phyloP scores from a whole-genome alignment of 2,113 vertebrate genomes.

The Oceanites oceanicus region DNA sequence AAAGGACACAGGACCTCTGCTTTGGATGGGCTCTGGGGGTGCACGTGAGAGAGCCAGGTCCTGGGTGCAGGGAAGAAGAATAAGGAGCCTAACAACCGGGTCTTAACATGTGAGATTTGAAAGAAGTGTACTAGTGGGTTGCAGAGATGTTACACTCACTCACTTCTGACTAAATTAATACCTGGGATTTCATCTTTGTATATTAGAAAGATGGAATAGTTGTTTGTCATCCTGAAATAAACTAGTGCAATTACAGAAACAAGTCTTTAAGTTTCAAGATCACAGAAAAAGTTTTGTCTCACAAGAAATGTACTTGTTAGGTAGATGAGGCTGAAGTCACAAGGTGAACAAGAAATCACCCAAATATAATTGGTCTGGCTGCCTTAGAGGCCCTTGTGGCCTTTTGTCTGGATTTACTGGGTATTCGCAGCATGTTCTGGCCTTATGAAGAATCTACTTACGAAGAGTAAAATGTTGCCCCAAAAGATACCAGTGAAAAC shows the following conservation, averaged over 20 bases:
- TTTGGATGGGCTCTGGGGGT: not conserved
- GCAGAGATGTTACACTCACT: not conserved
- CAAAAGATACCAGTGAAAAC: not conserved
- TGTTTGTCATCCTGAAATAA: not conserved
- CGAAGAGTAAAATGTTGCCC: not conserved
- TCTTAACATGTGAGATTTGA: not conserved
- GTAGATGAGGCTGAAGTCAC: not conserved
- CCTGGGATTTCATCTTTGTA: not conserved
- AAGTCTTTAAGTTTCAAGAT: not conserved
- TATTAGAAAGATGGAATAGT: not conserved
- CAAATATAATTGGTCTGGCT: not conserved
- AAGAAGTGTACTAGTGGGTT: not conserved
- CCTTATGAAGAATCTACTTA: not conserved
- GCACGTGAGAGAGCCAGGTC: not conserved
- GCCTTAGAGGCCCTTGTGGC: not conserved
- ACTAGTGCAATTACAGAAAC: not conserved
- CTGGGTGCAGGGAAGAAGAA: not conserved
- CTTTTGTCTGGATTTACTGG: not conserved
- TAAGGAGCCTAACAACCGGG: not conserved
- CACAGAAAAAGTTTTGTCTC: not conserved
- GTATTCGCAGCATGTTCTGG: not conserved
- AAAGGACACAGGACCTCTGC: not conserved
- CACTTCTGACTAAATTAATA: not conserved
- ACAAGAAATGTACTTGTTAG: not conserved
- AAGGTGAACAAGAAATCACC: not conserved